A percentile compares a stretch with the other conserved stretches of the same genome.
These are phyloP conservation scores for Lordiphosa stackelbergi DNA, from an alignment of 1,140 invertebrate species.

Conservation along the genomic window DNA sequence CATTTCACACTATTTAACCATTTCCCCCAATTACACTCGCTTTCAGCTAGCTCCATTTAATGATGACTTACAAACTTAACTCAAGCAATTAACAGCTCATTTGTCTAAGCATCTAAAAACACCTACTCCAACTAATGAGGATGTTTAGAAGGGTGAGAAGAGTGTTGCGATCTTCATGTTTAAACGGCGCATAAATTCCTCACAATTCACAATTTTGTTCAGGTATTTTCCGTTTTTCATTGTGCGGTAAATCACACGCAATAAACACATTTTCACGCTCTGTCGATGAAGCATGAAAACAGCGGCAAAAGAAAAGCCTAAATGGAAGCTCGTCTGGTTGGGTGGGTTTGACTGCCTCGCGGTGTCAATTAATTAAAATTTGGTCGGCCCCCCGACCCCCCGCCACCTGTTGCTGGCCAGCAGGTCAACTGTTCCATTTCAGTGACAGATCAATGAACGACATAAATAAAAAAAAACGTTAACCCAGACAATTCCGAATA, in stretches of 20 bases:
- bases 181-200: constrained; percentile 43
- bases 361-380: too few relatives aligned
- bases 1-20: too few relatives aligned
- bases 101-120: constrained; percentile 23
- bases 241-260: constrained; percentile 63
- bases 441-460: neutral
- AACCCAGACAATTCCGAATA: neutral
- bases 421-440: neutral
- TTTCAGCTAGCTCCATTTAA: constrained; percentile 32
- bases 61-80: constrained; percentile 12
- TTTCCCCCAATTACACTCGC: constrained; percentile 25
- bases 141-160: neutral
- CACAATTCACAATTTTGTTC: constrained; percentile 25
- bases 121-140: too few relatives aligned
- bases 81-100: constrained; percentile 55
- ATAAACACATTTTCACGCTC: constrained; percentile 63
- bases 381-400: too few relatives aligned
- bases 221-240: constrained; percentile 36
- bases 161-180: constrained; percentile 32
- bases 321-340: constrained; percentile 1
- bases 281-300: constrained; percentile 48
- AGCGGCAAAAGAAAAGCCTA: constrained; percentile 13
- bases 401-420: too few relatives aligned
- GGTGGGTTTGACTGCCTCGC: too few relatives aligned
- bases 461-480: neutral